Evolutionary conservation across 2,888 invertebrate genomes (phyloP), one percentile per base, ranked within the genome.

Genomic region (Horisme vitalbata): DNA sequence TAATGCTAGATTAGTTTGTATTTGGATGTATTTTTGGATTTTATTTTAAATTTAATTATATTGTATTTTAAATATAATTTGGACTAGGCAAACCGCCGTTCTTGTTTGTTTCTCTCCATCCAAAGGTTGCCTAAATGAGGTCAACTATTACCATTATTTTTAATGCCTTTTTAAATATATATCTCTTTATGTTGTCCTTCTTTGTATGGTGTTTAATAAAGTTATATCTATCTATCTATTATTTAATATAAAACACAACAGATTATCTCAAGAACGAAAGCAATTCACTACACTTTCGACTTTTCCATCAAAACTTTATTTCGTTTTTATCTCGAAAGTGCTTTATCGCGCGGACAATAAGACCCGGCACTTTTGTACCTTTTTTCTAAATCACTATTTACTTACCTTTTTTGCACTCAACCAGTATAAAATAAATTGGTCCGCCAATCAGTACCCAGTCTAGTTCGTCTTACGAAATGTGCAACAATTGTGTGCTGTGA

Each of bases 341-440:
- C 59, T 57, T 61, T 69, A 64, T 62, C 65, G 64, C 62, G 62
- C 52, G 34, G 65, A 79, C 79, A 80, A 83, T 78, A 74, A 28
- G 65, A 61, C 56, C 59, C 67, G 65, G 59, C 60, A 43, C 61
- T 72, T 73, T 53, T 57, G 75, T 71, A 72, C n/a, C 26, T 39
- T 78, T 76, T 78, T 75, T 70, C 72, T 63, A 57, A 50, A 59
- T 57, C 39, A 55, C 50, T 65, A 59, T 65, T 75, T 75, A 82
- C 75, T 35, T 36, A 5, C 41, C 33, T 83, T 66, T 72, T 68
- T 54, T 4, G 65, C 57, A 57, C 52, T 58, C 56, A 57, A 60
- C 53, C 58, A 51, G 74, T 88, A 88, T 88, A 88, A 79, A 88
- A 85, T 71, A 78, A 80, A 77, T 77, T 69, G n/a, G 71, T 57